A percentile compares a stretch with the other conserved stretches of the same genome.
Evolutionary conservation across 2,888 invertebrate species (phyloP).

Genomic region (Drosophila multiciliata): DNA sequence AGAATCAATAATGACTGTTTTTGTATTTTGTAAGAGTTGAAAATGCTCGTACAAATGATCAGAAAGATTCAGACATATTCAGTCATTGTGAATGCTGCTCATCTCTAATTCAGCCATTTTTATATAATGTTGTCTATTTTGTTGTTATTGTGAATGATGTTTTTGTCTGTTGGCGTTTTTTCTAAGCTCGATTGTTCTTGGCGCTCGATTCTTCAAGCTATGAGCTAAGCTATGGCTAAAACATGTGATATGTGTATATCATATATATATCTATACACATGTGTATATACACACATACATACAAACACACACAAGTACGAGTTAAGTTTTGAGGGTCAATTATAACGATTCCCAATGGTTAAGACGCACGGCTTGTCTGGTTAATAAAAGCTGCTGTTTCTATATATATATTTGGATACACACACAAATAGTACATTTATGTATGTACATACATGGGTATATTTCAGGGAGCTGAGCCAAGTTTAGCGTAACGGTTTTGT

Average conservation of each 20-base stretch:
- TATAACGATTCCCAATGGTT: slow-evolving; percentile 61
- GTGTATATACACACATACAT: slow-evolving; percentile 3
- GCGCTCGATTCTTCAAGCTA: slow-evolving; percentile 39
- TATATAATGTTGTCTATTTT: background rate
- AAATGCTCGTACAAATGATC: background rate
- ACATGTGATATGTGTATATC: slow-evolving; percentile 25
- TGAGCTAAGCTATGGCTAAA: slow-evolving; percentile 47
- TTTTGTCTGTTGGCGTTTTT: slow-evolving; percentile 30
- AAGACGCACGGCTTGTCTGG: slow-evolving; percentile 41
- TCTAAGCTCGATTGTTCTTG: slow-evolving; percentile 31
- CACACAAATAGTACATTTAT: background rate
- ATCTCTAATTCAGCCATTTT: slow-evolving; percentile 35
- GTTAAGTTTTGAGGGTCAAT: slow-evolving; percentile 71
- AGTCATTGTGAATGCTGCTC: slow-evolving; percentile 27
- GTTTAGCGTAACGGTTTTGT: slow-evolving; percentile 35
- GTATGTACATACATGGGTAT: slow-evolving; percentile 1
- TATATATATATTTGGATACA: background rate
- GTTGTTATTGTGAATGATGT: slow-evolving; percentile 22
- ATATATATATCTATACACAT: background rate
- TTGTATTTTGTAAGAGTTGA: background rate
- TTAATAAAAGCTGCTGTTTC: slow-evolving; percentile 43
- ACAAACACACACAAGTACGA: slow-evolving; percentile 13
- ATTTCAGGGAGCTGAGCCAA: slow-evolving; percentile 12
- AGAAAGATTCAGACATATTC: background rate
- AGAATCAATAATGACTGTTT: background rate